Evolutionary conservation across 2,888 invertebrate species (phyloP).

Genomic region (Chesias legatella): DNA sequence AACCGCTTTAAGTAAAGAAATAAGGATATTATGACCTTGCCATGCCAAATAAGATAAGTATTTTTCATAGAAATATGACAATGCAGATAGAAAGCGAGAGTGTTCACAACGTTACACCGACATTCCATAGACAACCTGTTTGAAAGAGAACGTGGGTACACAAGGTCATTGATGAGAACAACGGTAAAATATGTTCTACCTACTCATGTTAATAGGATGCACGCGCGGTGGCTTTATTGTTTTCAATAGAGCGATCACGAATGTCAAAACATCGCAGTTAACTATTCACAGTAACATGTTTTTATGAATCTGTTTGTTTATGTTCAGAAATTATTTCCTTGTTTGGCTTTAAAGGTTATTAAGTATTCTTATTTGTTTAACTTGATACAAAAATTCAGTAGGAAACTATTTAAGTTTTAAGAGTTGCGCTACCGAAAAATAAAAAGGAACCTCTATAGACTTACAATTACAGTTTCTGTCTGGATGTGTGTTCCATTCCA

Average conservation of each 20-base stretch:
- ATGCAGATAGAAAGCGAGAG: conserved; percentile 49
- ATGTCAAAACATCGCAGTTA: neutral
- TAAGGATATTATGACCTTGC: neutral
- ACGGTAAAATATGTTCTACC: conserved; percentile 32
- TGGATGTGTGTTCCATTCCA: no score
- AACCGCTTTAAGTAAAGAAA: conserved; percentile 2
- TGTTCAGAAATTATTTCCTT: no score
- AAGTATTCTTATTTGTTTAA: no score
- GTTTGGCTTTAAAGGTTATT: conserved; percentile 6
- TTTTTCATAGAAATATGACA: conserved; percentile 16
- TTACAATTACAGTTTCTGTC: no score
- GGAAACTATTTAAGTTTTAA: no score
- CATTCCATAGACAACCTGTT: conserved; percentile 61
- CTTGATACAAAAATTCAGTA: no score
- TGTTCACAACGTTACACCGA: conserved; percentile 34
- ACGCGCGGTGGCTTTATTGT: conserved; percentile 10
- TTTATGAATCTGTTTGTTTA: no score
- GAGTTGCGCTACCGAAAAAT: no score
- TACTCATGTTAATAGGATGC: conserved; percentile 25
- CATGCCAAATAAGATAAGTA: conserved; percentile 3
- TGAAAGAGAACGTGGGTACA: conserved; percentile 49
- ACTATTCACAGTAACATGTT: no score
- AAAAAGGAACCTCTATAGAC: no score
- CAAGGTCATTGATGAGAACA: conserved; percentile 65
- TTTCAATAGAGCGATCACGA: conserved; percentile 9